Evolutionary conservation across 2,888 invertebrate species (phyloP), one percentile per base, ranked within the genome.

Genomic region (Serrognathus titanus): DNA sequence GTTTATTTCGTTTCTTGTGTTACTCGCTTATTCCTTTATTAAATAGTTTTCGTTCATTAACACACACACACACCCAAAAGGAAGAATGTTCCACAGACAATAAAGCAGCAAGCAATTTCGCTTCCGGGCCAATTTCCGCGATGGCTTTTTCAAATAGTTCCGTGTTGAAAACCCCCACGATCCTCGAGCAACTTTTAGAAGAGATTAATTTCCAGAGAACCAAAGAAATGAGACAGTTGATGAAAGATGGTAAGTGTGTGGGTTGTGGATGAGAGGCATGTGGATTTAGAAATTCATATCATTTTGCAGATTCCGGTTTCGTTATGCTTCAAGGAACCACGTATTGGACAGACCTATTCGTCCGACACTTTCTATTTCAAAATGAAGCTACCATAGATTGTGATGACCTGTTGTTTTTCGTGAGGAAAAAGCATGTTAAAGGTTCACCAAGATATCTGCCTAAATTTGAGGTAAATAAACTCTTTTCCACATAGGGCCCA

Each of bases 311-410:
- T 78, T 90, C 90, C 31, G 94, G 93, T 46, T 95, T 95, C 80
- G 94, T 95, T 63, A 87, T 96, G 78, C 85, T 94, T 11, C 92
- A 94, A 79, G 93, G 94, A 39, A 93, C 92, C 58, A 93, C 93
- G 2, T 96, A 96, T 74, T 97, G 97, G 96, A 96, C 94, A 51
- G 94, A 94, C 78, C 82, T 97, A 66, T 97, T 97, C 79, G 93
- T 94, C 63, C 85, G 94, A 10, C 94, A 96, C 81, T 97, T 97
- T 78, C 82, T 96, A 51, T 94, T 94, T 75, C 92, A 92, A 81
- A 88, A 90, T 63, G 93, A 92, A 75, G 87, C 88, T 61, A 88
- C 90, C 62, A 94, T 93, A 69, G 94, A 94, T 78, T 89, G 92
- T 68, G 97, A 97, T 80, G 97, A 97, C 79, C 83, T 97, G 69